These are phyloP conservation scores for Bucco capensis DNA, from an alignment of 2,113 vertebrate genomes.

Conservation along the genomic window DNA sequence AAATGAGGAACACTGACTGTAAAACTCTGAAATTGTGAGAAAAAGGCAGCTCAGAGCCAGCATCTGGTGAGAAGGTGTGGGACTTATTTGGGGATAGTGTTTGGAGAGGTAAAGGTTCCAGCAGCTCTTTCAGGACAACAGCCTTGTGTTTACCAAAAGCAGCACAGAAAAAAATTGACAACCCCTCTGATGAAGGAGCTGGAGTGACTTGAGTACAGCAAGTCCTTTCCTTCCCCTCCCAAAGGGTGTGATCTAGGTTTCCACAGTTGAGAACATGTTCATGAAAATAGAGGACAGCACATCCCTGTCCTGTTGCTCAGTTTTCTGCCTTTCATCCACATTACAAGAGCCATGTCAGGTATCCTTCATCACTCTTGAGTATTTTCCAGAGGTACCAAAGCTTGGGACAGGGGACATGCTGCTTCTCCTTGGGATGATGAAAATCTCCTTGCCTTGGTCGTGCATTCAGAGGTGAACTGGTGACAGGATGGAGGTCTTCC, in stretches of 20 bases:
- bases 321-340: background rate
- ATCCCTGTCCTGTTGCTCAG: background rate
- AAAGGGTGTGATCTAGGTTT: background rate
- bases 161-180: background rate
- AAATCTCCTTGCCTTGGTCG: too few relatives aligned
- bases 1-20: background rate
- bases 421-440: background rate
- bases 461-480: background rate
- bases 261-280: accelerated
- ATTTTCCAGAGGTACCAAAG: background rate
- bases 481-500: background rate
- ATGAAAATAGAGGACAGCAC: accelerated
- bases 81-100: background rate
- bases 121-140: background rate
- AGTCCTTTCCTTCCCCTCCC: background rate
- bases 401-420: background rate
- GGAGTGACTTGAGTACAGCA: background rate
- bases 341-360: background rate
- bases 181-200: background rate
- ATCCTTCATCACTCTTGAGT: background rate
- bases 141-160: background rate
- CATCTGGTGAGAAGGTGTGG: background rate
- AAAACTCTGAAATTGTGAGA: background rate
- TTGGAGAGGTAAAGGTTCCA: background rate
- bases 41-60: background rate